phyloP scores from a whole-genome alignment of 2,888 invertebrate genomes.

The Melolontha melolontha region DNA sequence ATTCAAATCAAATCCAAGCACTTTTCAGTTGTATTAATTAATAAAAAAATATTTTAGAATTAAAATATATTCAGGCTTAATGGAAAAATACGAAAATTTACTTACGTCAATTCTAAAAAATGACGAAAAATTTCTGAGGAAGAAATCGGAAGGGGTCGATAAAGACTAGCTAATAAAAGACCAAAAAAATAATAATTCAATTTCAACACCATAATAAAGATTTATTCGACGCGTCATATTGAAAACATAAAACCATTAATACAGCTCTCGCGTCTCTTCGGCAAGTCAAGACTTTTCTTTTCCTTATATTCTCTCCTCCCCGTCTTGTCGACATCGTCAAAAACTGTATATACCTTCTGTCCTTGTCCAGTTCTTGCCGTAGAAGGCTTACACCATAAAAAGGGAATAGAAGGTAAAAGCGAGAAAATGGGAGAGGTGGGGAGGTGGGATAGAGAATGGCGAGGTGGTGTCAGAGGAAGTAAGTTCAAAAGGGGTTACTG shows the following conservation, averaged over 20 bases:
- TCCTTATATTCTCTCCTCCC: background rate
- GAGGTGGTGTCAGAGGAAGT: slow-evolving; percentile 2
- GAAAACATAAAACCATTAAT: slow-evolving; percentile 43
- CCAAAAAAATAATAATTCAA: slow-evolving; percentile 26
- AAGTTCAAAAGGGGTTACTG: slow-evolving; percentile 6
- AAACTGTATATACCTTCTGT: slow-evolving; percentile 8
- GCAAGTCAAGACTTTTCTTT: background rate
- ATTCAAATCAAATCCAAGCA: too few species aligned
- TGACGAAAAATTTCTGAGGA: too few species aligned
- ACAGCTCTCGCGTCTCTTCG: slow-evolving; percentile 1
- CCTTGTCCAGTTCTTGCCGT: slow-evolving; percentile 1
- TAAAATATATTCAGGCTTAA: too few species aligned
- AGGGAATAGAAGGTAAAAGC: background rate
- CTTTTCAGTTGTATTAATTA: too few species aligned
- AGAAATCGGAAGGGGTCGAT: background rate
- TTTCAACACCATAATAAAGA: slow-evolving; percentile 39
- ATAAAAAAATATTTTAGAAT: too few species aligned
- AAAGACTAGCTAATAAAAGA: slow-evolving; percentile 3
- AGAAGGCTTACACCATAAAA: background rate
- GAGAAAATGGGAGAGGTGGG: background rate
- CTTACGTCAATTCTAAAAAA: too few species aligned
- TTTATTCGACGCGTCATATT: slow-evolving; percentile 40
- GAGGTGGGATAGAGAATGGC: background rate
- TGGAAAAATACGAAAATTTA: too few species aligned
- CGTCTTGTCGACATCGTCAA: slow-evolving; percentile 3